Conservation (phyloP, 1,140 invertebrate species). For the Hypothenemus hampei region DNA sequence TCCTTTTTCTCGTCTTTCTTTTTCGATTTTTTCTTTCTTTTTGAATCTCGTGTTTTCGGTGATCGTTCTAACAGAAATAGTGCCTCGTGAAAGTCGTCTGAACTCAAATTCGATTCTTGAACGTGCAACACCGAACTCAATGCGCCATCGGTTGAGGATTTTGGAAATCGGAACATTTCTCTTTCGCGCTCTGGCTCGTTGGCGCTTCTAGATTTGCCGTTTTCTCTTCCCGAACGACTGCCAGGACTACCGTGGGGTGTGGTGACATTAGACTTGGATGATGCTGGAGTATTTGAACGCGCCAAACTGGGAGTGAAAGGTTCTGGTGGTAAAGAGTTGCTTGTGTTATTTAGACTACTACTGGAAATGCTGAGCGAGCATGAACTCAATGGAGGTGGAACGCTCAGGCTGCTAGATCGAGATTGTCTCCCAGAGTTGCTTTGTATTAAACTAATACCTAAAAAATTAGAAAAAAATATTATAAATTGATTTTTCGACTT, state of each 20-base stretch:
- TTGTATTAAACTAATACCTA: constrained; percentile 35
- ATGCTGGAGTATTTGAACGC: constrained; percentile 41
- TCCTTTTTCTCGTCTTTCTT: constrained; percentile 47
- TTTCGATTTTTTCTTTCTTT: constrained; percentile 45
- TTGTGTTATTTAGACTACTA: constrained; percentile 41
- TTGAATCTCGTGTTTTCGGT: constrained; percentile 49
- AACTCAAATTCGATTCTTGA: constrained; percentile 56
- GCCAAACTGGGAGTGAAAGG: constrained; percentile 43
- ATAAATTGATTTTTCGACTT: no score
- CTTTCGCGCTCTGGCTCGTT: constrained; percentile 51
- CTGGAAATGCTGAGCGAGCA: constrained; percentile 43
- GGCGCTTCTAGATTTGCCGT: constrained; percentile 49
- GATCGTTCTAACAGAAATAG: constrained; percentile 54
- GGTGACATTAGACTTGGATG: constrained; percentile 33
- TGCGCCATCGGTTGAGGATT: constrained; percentile 55
- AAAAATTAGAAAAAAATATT: background rate
- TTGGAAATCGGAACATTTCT: constrained; percentile 54
- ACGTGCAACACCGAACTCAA: constrained; percentile 57
- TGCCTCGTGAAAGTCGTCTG: constrained; percentile 58
- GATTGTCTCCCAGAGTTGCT: constrained; percentile 43
- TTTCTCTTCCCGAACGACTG: constrained; percentile 36
- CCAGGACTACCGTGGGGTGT: constrained; percentile 36
- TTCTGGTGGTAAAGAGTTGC: constrained; percentile 37
- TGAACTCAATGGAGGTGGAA: constrained; percentile 45
- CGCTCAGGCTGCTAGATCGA: constrained; percentile 49